Percentiles rank a stretch among this genome's conserved stretches.
These are phyloP conservation scores for Callocephalon fimbriatum DNA, from an alignment of 2,113 vertebrate genomes.

Conservation along the genomic window DNA sequence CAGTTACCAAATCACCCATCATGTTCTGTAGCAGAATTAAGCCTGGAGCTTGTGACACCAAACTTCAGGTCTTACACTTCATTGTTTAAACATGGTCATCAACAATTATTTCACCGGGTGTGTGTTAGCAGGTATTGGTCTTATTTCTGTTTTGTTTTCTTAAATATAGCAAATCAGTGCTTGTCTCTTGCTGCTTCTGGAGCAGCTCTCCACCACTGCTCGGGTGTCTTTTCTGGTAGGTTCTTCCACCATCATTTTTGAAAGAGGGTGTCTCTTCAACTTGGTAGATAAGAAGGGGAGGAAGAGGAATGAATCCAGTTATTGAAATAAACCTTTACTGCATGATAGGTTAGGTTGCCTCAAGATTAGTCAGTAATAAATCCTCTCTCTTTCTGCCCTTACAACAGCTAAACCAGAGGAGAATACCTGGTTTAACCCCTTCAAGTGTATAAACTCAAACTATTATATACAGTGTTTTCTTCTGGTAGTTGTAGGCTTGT, in stretches of 20 bases:
- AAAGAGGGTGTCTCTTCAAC: background rate
- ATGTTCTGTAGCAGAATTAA: background rate
- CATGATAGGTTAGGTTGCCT: background rate
- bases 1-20: fast-evolving
- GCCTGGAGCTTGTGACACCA: background rate
- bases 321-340: background rate
- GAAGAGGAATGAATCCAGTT: background rate
- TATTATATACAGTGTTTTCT: background rate
- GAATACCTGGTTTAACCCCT: background rate
- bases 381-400: background rate
- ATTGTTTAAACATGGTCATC: background rate
- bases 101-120: background rate
- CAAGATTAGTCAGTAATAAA: background rate
- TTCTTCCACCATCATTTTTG: background rate
- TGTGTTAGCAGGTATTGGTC: background rate
- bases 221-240: background rate
- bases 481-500: background rate
- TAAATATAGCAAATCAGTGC: background rate
- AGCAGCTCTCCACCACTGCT: background rate
- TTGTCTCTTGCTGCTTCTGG: background rate
- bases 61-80: fast-evolving
- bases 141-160: background rate
- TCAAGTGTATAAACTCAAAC: background rate
- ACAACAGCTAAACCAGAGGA: background rate
- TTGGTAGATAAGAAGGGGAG: background rate